Percentiles rank a stretch among this genome's conserved stretches.
Evolutionary conservation across 2,888 invertebrate species (phyloP).

Genomic region (Drosophila paucipuncta): DNA sequence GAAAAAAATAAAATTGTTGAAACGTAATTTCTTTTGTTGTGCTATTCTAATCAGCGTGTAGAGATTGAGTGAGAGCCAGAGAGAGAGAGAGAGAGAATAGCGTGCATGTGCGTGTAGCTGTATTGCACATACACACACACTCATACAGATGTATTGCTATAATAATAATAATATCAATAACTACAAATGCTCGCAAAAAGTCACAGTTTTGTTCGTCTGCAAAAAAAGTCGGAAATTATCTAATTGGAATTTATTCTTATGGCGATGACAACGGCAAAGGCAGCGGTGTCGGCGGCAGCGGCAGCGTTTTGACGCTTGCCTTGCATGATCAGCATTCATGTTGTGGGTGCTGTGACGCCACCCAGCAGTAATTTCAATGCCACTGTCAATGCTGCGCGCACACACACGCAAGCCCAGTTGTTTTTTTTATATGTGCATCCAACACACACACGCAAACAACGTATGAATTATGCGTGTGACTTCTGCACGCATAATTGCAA

Average conservation of each 20-base stretch:
- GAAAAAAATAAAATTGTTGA: constrained; percentile 3
- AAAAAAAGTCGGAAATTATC: constrained; percentile 47
- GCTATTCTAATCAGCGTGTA: constrained; percentile 51
- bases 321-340: constrained; percentile 35
- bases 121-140: neutral
- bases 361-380: constrained; percentile 65
- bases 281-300: constrained; percentile 3
- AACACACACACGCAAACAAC: constrained; percentile 8
- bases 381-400: constrained; percentile 62
- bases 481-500: neutral
- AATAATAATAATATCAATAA: constrained; percentile 34
- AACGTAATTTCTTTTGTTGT: constrained; percentile 56
- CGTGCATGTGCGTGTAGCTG: constrained; percentile 1
- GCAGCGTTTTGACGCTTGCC: constrained; percentile 19
- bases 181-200: constrained; percentile 47
- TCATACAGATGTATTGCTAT: neutral
- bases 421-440: neutral
- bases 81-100: constrained; percentile 3
- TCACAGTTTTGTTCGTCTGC: constrained; percentile 29
- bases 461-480: constrained; percentile 2
- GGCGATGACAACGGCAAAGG: constrained; percentile 5
- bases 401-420: constrained; percentile 19
- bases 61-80: neutral
- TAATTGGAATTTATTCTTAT: constrained; percentile 53
- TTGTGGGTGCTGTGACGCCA: constrained; percentile 18